Base-by-base conservation (phyloP, 2,888 invertebrate species). In the Cataglyphis albicans region DNA sequence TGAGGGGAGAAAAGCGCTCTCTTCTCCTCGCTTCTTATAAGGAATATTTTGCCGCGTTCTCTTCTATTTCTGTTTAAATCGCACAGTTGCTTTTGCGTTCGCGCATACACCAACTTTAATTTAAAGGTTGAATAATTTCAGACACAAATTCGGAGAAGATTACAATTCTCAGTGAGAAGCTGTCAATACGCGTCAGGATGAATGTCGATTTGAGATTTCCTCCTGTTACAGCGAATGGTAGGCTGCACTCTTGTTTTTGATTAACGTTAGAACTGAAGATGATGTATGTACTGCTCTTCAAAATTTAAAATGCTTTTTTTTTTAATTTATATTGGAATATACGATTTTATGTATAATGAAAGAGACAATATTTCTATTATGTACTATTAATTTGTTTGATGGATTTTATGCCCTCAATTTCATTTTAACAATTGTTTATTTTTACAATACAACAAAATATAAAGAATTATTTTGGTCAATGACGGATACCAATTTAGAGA, bases 101-200 rank as follows among this genome's bases (percentile, higher is more conserved):
- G 74, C 38, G 38, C 44, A 35, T 63, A 38, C 38, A 63, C 52
- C 18, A 52, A 7, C 41, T 81, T 41, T 64, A 64, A 75, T 81
- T 81, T 81, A 75, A 75, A 52, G 64, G 63, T 38, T 70, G 81
- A 81, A 63, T 63, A 75, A 74, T 63, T 81, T 12, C 52, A 63
- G 29, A 61, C 61, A 38, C 38, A 48, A 61, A 59, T 61, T 73
- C 25, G 61, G 9, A 25, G 12, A 12, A 35, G 44, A 78, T 78
- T 35, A 44, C 72, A 59, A 72, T 21, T 12, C 21, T 10, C 25
- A 21, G 44, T 44, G 72, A 12, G 12, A 57, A 76, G 15, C 68
- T 15, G 76, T 67, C 76, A 57, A 67, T 76, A 76, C n/a, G 29
- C 57, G 41, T 67, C 52, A 67, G 41, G 21, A 65, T 55, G 9